A percentile compares a stretch with the other conserved stretches of the same genome.
Conservation (phyloP, 2,888 invertebrate species). For the Hylaea fasciaria region DNA sequence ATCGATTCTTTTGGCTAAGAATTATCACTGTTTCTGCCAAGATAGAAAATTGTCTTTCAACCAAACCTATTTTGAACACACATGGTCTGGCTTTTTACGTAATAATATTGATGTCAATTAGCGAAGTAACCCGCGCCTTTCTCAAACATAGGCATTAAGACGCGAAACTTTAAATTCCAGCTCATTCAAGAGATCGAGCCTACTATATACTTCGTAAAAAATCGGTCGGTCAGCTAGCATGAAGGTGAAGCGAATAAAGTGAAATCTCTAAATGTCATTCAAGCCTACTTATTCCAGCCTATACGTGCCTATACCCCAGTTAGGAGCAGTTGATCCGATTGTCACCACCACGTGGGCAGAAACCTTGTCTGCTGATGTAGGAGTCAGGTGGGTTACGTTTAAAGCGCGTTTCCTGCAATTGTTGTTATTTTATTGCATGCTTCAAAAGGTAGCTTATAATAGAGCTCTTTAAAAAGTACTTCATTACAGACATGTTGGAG, state of each 20-base stretch:
- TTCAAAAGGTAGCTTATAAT: slow-evolving; percentile 7
- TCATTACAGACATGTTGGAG: no score
- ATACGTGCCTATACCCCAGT: slow-evolving; percentile 11
- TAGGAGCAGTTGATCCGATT: slow-evolving; percentile 43
- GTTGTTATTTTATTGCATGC: slow-evolving; percentile 25
- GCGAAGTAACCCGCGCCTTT: no score
- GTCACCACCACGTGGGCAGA: slow-evolving; percentile 54
- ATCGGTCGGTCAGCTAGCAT: background rate
- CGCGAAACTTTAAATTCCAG: no score
- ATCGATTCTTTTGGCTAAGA: no score
- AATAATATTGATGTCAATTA: no score
- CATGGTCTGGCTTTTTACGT: no score
- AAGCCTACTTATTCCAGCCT: slow-evolving; percentile 5
- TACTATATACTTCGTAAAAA: background rate
- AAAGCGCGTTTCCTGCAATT: slow-evolving; percentile 40
- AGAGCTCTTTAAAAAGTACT: background rate
- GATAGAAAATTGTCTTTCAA: no score
- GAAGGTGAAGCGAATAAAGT: background rate
- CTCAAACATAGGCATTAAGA: no score
- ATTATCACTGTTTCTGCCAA: no score
- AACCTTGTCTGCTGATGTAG: slow-evolving; percentile 49
- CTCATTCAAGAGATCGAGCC: background rate
- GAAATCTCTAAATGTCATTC: slow-evolving; percentile 10
- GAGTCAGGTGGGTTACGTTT: slow-evolving; percentile 34
- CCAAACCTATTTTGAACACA: no score